phyloP scores from a whole-genome alignment of 1,140 invertebrate genomes.

The Macrobrachium rosenbergii region DNA sequence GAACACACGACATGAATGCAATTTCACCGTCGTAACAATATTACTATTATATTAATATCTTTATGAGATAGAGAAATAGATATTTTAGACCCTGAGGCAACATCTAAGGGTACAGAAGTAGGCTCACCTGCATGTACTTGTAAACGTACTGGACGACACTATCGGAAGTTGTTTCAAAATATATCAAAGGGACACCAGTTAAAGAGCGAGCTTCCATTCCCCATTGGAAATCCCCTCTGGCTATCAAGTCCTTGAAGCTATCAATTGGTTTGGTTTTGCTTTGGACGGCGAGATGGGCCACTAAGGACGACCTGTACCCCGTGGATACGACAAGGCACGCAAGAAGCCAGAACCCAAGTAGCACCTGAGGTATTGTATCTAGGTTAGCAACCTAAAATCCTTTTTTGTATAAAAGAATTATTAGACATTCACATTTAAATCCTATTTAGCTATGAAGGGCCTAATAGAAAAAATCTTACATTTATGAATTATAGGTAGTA shows the following conservation, averaged over 20 bases:
- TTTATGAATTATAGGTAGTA: too few species aligned
- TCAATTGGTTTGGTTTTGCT: neutral
- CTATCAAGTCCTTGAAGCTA: neutral
- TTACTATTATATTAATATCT: too few species aligned
- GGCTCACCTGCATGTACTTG: neutral
- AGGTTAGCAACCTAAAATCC: too few species aligned
- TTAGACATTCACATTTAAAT: too few species aligned
- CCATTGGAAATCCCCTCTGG: neutral
- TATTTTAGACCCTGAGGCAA: too few species aligned
- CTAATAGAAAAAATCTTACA: too few species aligned
- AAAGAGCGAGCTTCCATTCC: neutral
- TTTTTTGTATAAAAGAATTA: too few species aligned
- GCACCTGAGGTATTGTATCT: neutral
- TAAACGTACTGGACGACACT: neutral
- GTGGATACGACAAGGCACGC: neutral
- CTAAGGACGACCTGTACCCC: neutral
- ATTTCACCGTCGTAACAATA: too few species aligned
- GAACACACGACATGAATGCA: too few species aligned
- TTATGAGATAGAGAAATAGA: too few species aligned
- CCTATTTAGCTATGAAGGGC: too few species aligned
- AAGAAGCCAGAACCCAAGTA: neutral
- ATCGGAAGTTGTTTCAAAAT: neutral
- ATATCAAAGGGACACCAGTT: neutral
- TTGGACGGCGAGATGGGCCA: slow-evolving; percentile 4
- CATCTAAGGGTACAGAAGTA: too few species aligned